Percentiles rank a stretch among this genome's conserved stretches.
Evolutionary conservation across 2,888 invertebrate species (phyloP).

Genomic region (Torymus auratus): DNA sequence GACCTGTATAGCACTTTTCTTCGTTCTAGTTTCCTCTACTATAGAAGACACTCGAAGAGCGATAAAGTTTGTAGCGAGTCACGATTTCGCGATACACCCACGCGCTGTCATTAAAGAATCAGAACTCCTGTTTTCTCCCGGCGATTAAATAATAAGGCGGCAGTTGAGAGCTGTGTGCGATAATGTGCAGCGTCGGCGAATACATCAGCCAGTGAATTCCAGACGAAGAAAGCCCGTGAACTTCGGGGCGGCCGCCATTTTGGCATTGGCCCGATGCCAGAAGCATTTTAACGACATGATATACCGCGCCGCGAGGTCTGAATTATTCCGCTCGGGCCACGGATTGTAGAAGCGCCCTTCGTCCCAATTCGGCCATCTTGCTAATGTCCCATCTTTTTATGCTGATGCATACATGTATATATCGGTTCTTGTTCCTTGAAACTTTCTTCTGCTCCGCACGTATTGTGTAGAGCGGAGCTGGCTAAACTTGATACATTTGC

Average conservation of each 20-base stretch:
- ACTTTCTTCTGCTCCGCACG: too few relatives aligned
- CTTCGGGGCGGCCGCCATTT: conserved; percentile 9
- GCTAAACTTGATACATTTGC: too few relatives aligned
- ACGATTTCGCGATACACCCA: too few relatives aligned
- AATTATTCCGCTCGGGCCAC: too few relatives aligned
- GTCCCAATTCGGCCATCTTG: conserved; percentile 11
- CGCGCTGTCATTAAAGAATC: too few relatives aligned
- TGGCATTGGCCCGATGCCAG: conserved; percentile 26
- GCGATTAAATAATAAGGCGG: not conserved
- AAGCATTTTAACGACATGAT: conserved; percentile 4
- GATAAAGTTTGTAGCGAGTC: too few relatives aligned
- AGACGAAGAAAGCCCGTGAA: conserved; percentile 1
- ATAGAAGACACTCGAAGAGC: not conserved
- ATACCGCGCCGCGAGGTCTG: not conserved
- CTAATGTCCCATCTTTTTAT: not conserved
- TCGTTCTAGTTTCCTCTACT: not conserved
- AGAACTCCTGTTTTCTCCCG: too few relatives aligned
- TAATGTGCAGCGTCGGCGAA: too few relatives aligned
- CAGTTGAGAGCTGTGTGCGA: too few relatives aligned
- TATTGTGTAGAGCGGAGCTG: too few relatives aligned
- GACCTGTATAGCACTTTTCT: not conserved
- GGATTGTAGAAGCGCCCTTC: conserved; percentile 4
- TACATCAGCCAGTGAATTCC: too few relatives aligned
- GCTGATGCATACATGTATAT: not conserved
- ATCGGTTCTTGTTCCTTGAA: too few relatives aligned